Percentiles rank a stretch among this genome's conserved stretches.
Evolutionary conservation across 2,888 invertebrate species (phyloP).

Genomic region (Leptinotarsa juncta): DNA sequence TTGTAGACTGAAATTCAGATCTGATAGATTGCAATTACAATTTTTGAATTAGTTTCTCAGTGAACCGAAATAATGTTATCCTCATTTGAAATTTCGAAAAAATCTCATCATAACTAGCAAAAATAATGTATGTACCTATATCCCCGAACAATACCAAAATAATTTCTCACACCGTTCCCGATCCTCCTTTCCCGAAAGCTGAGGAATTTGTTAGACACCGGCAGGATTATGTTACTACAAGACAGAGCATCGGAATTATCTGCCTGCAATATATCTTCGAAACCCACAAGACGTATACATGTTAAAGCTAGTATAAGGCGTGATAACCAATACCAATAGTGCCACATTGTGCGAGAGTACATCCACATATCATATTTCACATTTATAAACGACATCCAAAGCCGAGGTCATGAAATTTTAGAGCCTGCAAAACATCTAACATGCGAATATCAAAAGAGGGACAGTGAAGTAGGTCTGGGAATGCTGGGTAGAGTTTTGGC

Average conservation of each 20-base stretch:
- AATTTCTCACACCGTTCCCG: background rate
- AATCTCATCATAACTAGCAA: too few relatives aligned
- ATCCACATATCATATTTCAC: conserved; percentile 27
- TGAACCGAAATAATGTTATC: too few relatives aligned
- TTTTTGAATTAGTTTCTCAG: too few relatives aligned
- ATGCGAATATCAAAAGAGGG: background rate
- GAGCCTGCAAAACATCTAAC: background rate
- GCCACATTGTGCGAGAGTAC: conserved; percentile 17
- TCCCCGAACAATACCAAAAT: background rate
- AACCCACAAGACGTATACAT: conserved; percentile 9
- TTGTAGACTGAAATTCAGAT: too few relatives aligned
- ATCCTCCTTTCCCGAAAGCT: background rate
- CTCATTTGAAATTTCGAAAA: too few relatives aligned
- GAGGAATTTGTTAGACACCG: conserved; percentile 16
- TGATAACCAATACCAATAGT: conserved; percentile 23
- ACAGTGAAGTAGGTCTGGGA: too few relatives aligned
- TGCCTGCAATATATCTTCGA: conserved; percentile 16
- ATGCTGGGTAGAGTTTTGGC: too few relatives aligned
- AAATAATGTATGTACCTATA: too few relatives aligned
- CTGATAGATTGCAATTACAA: too few relatives aligned
- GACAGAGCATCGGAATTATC: background rate
- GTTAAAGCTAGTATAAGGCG: conserved; percentile 14
- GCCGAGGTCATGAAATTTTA: conserved; percentile 17
- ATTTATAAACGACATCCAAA: conserved; percentile 14
- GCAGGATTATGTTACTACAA: conserved; percentile 13